phyloP scores from a whole-genome alignment of 2,797 vertebrate genomes.

The Argyrosomus regius region DNA sequence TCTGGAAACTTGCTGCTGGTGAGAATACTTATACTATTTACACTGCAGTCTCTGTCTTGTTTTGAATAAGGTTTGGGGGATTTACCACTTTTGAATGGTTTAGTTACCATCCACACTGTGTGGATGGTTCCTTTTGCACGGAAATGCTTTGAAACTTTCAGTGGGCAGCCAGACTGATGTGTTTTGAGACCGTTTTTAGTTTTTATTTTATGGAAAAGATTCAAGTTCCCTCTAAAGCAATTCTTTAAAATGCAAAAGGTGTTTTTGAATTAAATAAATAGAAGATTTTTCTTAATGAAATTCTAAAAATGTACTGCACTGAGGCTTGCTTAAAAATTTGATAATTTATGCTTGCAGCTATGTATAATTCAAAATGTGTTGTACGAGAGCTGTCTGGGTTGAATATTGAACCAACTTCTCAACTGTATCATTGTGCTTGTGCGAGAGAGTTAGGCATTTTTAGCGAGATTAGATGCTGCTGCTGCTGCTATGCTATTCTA shows the following conservation, averaged over 20 bases:
- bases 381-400: not conserved
- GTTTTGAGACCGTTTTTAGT: conserved; percentile 19
- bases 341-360: conserved; percentile 12
- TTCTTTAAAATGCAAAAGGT: not conserved
- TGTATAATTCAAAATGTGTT: conserved; percentile 15
- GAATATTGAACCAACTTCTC: not conserved
- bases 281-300: not conserved
- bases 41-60: conserved; percentile 38
- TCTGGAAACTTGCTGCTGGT: conserved; percentile 48
- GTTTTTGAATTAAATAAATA: not conserved
- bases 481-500: not conserved
- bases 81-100: conserved; percentile 56
- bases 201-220: conserved; percentile 14
- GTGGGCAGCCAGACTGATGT: not conserved
- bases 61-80: conserved; percentile 61
- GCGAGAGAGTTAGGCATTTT: not conserved
- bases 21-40: conserved; percentile 41
- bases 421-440: not conserved
- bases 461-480: not conserved
- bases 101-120: conserved; percentile 23
- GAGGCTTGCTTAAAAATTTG: not conserved
- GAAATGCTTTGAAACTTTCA: conserved; percentile 32
- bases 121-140: conserved; percentile 14
- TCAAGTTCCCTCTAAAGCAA: not conserved
- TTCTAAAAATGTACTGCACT: not conserved